Evolutionary conservation across 2,797 vertebrate species (phyloP).

Genomic region (Pangasius krempfi): DNA sequence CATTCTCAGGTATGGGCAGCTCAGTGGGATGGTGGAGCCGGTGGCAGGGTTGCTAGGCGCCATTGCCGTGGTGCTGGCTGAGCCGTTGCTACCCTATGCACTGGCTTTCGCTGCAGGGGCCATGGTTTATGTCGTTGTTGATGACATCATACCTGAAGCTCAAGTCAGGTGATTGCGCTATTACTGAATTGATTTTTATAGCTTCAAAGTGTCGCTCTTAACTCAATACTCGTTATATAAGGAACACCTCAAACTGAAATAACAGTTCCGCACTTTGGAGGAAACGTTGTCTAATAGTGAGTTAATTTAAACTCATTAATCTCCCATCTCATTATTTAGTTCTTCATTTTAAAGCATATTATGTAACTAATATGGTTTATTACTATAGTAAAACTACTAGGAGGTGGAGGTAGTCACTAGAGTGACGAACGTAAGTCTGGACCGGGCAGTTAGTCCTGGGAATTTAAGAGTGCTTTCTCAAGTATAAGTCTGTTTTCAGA

Average conservation of each 20-base stretch:
- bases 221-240: not conserved
- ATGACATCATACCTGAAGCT: constrained; percentile 96
- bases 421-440: not conserved
- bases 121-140: constrained; percentile 95
- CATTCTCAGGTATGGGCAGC: constrained; percentile 87
- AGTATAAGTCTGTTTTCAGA: not conserved
- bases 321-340: not conserved
- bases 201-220: not conserved
- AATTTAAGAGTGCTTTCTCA: not conserved
- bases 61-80: constrained; percentile 81
- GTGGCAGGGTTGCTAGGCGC: constrained; percentile 85
- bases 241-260: not conserved
- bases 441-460: not conserved
- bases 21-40: constrained; percentile 96
- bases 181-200: constrained; percentile 25
- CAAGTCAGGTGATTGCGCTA: constrained; percentile 84
- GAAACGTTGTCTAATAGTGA: not conserved
- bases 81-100: constrained; percentile 90
- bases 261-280: not conserved
- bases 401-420: not conserved
- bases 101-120: constrained; percentile 93
- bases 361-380: not conserved
- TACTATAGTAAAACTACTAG: not conserved
- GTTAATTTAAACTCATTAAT: not conserved
- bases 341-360: not conserved